Conservation (phyloP, 2,113 vertebrate genomes). For the Cryptomyrus ogoouensis region DNA sequence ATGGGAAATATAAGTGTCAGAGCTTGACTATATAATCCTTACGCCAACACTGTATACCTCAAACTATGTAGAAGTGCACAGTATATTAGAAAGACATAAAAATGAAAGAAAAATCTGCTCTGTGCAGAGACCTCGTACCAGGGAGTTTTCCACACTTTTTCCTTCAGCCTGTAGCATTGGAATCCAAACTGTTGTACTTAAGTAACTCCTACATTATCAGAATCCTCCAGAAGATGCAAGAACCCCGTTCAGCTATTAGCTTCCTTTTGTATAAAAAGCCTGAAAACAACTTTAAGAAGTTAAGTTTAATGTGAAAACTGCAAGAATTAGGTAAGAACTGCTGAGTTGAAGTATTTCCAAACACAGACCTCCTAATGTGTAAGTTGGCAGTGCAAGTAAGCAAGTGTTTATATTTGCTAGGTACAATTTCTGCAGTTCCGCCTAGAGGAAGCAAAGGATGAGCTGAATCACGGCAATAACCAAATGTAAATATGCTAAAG, state of each 20-base stretch:
- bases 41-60: not conserved
- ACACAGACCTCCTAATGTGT: not conserved
- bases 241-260: not conserved
- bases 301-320: conserved; percentile 1
- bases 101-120: not conserved
- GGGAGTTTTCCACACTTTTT: not conserved
- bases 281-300: not conserved
- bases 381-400: conserved; percentile 3
- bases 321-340: conserved; percentile 2
- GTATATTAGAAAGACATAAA: not conserved
- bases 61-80: not conserved
- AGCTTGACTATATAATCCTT: not conserved
- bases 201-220: not conserved
- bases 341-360: not conserved
- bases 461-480: not conserved
- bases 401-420: not conserved
- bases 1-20: not conserved
- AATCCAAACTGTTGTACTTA: not conserved
- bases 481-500: not conserved
- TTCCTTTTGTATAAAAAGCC: not conserved
- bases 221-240: not conserved
- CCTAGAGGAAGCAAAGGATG: not conserved
- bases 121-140: not conserved
- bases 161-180: not conserved
- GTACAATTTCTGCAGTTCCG: not conserved